phyloP scores from a whole-genome alignment of 2,113 vertebrate species.

The Macquaria australasica region DNA sequence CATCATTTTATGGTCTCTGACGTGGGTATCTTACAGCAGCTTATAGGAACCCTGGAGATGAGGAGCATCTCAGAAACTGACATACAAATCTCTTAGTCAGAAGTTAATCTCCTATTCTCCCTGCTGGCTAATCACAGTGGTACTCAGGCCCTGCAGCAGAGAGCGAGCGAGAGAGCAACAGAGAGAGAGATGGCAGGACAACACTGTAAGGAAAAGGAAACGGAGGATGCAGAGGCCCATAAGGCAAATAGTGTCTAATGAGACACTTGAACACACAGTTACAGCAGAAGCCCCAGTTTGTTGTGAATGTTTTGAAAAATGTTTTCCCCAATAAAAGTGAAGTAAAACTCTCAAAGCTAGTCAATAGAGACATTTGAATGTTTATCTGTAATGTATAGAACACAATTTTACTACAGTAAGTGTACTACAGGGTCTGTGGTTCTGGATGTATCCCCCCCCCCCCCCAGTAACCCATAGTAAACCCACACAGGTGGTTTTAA shows the following conservation, averaged over 20 bases:
- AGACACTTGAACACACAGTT: slow-evolving; percentile 8
- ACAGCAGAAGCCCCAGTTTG: not conserved
- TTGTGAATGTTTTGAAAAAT: not conserved
- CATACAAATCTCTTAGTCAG: slow-evolving; percentile 58
- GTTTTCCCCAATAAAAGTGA: not conserved
- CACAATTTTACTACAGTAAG: too few species aligned
- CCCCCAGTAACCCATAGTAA: too few species aligned
- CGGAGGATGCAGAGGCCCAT: not conserved
- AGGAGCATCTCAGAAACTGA: slow-evolving; percentile 51
- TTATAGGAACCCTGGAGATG: slow-evolving; percentile 45
- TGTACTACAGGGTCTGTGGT: too few species aligned
- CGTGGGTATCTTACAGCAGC: slow-evolving; percentile 27
- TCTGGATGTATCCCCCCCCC: too few species aligned
- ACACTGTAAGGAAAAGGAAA: slow-evolving; percentile 22
- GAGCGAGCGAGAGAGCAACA: not conserved
- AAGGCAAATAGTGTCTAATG: slow-evolving; percentile 18
- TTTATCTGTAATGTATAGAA: too few species aligned
- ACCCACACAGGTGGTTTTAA: too few species aligned
- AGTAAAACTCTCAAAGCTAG: not conserved
- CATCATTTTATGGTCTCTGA: slow-evolving; percentile 34
- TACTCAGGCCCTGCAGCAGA: slow-evolving; percentile 34
- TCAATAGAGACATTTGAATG: not conserved
- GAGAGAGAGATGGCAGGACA: slow-evolving; percentile 11
- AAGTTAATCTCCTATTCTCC: slow-evolving; percentile 66
- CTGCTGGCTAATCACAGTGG: slow-evolving; percentile 58